Conservation (phyloP, 2,888 invertebrate species). For the Drosophila glabriapex region DNA sequence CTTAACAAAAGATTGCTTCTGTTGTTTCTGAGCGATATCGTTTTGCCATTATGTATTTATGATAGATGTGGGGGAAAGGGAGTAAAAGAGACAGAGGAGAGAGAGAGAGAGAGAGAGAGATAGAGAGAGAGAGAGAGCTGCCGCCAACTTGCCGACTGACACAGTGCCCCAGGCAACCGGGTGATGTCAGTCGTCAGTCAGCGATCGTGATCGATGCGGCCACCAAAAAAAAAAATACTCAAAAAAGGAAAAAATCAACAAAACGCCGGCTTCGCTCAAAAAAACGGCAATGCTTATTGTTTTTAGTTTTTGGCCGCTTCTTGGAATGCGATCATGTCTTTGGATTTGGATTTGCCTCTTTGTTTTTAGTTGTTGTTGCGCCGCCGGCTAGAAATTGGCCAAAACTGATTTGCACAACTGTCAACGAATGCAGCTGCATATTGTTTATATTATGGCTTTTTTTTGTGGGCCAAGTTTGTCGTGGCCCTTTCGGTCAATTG, state of each 20-base stretch:
- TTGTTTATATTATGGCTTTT: slow-evolving; percentile 48
- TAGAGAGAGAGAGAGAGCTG: slow-evolving; percentile 7
- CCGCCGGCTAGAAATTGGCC: slow-evolving; percentile 73
- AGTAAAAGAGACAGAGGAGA: background rate
- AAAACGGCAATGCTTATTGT: slow-evolving; percentile 38
- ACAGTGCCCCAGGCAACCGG: slow-evolving; percentile 45
- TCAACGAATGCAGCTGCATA: slow-evolving; percentile 71
- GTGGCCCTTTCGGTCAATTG: slow-evolving; percentile 67
- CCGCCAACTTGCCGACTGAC: slow-evolving; percentile 43
- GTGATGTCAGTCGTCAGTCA: slow-evolving; percentile 70
- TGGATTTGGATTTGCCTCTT: slow-evolving; percentile 26
- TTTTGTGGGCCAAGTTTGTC: slow-evolving; percentile 61
- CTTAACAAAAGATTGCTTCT: slow-evolving; percentile 48
- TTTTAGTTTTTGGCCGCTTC: slow-evolving; percentile 48
- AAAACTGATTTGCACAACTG: slow-evolving; percentile 67
- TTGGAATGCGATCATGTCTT: slow-evolving; percentile 74
- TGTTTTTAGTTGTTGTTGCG: slow-evolving; percentile 18
- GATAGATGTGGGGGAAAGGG: slow-evolving; percentile 13
- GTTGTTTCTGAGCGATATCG: slow-evolving; percentile 29
- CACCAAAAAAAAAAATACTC: slow-evolving; percentile 39
- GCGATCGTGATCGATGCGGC: slow-evolving; percentile 75
- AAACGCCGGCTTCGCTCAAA: slow-evolving; percentile 14
- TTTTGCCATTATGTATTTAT: slow-evolving; percentile 48
- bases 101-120: slow-evolving; percentile 5
- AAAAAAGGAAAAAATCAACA: slow-evolving; percentile 10